Percentiles rank a stretch among this genome's conserved stretches.
Evolutionary conservation across 2,113 vertebrate genomes (phyloP).

Genomic region (Puffinus mauretanicus): DNA sequence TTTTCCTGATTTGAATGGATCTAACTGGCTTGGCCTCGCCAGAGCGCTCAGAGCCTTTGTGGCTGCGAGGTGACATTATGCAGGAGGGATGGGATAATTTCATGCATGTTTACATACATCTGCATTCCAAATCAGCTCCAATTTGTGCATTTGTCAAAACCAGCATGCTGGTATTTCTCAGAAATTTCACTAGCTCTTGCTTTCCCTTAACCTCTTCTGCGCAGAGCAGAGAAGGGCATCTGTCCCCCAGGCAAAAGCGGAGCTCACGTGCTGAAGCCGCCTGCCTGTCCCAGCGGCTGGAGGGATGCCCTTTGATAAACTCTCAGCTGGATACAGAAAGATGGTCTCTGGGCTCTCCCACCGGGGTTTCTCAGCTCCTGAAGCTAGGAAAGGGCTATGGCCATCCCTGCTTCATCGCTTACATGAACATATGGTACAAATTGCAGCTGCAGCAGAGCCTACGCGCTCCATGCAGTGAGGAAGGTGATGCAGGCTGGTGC

Average conservation of each 20-base stretch:
- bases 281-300: not conserved
- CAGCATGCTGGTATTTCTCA: conserved; percentile 49
- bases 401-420: not conserved
- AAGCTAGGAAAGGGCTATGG: not conserved
- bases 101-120: conserved; percentile 63
- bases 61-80: not conserved
- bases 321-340: not conserved
- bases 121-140: conserved; percentile 50
- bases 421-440: not conserved
- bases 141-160: conserved; percentile 65
- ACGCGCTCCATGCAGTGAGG: not conserved
- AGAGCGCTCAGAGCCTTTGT: not conserved
- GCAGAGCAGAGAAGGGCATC: not conserved
- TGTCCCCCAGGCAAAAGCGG: not conserved
- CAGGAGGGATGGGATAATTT: conserved; percentile 55
- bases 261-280: not conserved
- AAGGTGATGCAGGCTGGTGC: not conserved
- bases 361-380: not conserved
- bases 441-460: not conserved
- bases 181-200: not conserved
- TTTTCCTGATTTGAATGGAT: not conserved
- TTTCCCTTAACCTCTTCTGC: conserved; percentile 46
- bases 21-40: not conserved
- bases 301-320: not conserved
- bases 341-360: not conserved